phyloP scores from a whole-genome alignment of 1,140 invertebrate genomes.

The Megathymus violae region DNA sequence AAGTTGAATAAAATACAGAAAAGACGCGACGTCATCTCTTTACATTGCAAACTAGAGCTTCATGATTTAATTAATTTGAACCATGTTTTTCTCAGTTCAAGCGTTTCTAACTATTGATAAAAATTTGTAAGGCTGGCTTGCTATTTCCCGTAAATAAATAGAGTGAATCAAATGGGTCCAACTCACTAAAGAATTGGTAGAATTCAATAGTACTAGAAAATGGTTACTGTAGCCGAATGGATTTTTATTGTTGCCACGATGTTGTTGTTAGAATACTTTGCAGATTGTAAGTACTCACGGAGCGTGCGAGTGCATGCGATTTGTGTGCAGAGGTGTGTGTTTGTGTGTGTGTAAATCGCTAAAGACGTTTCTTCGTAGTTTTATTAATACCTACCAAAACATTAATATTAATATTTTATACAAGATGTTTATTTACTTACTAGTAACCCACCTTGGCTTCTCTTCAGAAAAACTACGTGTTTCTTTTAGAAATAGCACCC shows the following conservation, averaged over 20 bases:
- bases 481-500: too few species aligned
- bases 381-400: too few species aligned
- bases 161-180: not conserved
- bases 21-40: slow-evolving; percentile 29
- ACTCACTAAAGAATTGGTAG: not conserved
- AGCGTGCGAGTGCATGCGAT: too few species aligned
- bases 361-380: too few species aligned
- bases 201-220: not conserved
- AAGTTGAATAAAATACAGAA: slow-evolving; percentile 30
- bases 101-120: slow-evolving; percentile 21
- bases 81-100: slow-evolving; percentile 31
- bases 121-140: slow-evolving; percentile 26
- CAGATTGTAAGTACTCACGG: not conserved
- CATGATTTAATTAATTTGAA: slow-evolving; percentile 34
- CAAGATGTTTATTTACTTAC: too few species aligned
- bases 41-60: slow-evolving; percentile 29
- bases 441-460: too few species aligned
- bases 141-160: slow-evolving; percentile 23
- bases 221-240: not conserved
- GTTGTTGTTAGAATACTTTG: not conserved
- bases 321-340: too few species aligned
- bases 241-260: not conserved
- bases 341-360: too few species aligned
- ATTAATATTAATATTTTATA: too few species aligned
- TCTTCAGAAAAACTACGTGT: too few species aligned